Percentiles rank a stretch among this genome's conserved stretches.
These are phyloP conservation scores for Psilopsiagon aurifrons DNA, from an alignment of 2,113 vertebrate species.

Conservation along the genomic window DNA sequence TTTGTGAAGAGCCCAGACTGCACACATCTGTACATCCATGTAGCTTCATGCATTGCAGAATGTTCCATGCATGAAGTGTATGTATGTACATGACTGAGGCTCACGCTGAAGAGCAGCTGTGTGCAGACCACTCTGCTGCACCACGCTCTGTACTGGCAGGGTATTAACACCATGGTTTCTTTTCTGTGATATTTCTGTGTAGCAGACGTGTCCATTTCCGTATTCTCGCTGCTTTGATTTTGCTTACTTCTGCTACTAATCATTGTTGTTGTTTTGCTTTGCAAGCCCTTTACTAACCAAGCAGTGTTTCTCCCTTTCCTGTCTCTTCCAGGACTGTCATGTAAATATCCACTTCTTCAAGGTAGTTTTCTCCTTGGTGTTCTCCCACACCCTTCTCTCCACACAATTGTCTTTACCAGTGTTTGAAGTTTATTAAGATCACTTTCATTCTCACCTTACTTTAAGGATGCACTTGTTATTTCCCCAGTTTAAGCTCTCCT, in stretches of 20 bases:
- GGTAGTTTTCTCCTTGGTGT: constrained; percentile 75
- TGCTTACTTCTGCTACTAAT: not conserved
- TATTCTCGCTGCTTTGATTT: not conserved
- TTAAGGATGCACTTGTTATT: constrained; percentile 45
- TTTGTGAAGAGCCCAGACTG: accelerated
- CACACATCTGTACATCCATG: accelerated
- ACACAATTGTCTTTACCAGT: not conserved
- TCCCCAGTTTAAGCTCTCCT: not conserved
- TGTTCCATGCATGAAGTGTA: not conserved
- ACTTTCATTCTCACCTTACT: not conserved
- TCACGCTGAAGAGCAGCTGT: accelerated
- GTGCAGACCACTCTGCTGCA: not conserved
- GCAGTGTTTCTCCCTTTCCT: constrained; percentile 65
- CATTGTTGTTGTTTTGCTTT: not conserved
- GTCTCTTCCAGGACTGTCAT: constrained; percentile 83
- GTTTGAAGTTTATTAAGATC: not conserved
- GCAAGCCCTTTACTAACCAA: constrained; percentile 46
- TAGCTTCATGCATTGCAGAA: not conserved
- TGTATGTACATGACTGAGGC: accelerated
- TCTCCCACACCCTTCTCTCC: not conserved
- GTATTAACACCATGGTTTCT: accelerated
- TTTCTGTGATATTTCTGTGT: not conserved
- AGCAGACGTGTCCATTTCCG: not conserved
- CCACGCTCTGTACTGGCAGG: not conserved
- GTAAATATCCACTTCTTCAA: constrained; percentile 85